Evolutionary conservation across 2,888 invertebrate species (phyloP).

Genomic region (Plagodis pulveraria): DNA sequence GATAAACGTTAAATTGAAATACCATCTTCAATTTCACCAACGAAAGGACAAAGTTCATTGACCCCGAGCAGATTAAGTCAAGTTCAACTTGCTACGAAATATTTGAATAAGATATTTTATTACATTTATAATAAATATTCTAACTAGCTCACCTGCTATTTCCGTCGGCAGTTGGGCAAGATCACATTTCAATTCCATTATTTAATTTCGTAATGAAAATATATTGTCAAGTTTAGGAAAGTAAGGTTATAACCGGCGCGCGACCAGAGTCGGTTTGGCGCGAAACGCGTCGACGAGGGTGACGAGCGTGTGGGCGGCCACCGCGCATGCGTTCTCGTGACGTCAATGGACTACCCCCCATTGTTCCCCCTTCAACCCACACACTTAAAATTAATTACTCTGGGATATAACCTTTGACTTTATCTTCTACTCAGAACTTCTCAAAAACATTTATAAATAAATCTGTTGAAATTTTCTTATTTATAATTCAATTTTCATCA

Average conservation of each 20-base stretch:
- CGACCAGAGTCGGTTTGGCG: slow-evolving; percentile 75
- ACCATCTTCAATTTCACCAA: slow-evolving; percentile 3
- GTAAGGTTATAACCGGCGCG: slow-evolving; percentile 70
- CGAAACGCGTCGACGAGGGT: slow-evolving; percentile 60
- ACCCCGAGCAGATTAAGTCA: slow-evolving; percentile 44
- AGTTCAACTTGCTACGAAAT: slow-evolving; percentile 46
- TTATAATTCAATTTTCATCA: no score
- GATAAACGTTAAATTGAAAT: background rate
- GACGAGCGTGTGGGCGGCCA: slow-evolving; percentile 58
- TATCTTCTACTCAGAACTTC: background rate
- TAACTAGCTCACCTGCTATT: slow-evolving; percentile 63
- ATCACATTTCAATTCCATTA: slow-evolving; percentile 62
- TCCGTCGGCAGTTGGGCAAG: slow-evolving; percentile 45
- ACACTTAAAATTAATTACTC: slow-evolving; percentile 37
- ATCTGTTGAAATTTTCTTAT: no score
- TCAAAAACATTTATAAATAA: no score
- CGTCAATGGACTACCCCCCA: slow-evolving; percentile 64
- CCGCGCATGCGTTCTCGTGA: slow-evolving; percentile 74
- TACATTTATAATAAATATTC: slow-evolving; percentile 4
- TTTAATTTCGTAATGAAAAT: slow-evolving; percentile 36
- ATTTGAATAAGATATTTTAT: slow-evolving; percentile 23
- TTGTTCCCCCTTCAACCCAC: slow-evolving; percentile 42
- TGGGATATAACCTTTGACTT: slow-evolving; percentile 29
- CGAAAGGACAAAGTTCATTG: slow-evolving; percentile 53
- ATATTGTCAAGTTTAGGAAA: slow-evolving; percentile 39